Conservation (phyloP, 1,140 invertebrate species). For the Brachionus rotundiformis region DNA sequence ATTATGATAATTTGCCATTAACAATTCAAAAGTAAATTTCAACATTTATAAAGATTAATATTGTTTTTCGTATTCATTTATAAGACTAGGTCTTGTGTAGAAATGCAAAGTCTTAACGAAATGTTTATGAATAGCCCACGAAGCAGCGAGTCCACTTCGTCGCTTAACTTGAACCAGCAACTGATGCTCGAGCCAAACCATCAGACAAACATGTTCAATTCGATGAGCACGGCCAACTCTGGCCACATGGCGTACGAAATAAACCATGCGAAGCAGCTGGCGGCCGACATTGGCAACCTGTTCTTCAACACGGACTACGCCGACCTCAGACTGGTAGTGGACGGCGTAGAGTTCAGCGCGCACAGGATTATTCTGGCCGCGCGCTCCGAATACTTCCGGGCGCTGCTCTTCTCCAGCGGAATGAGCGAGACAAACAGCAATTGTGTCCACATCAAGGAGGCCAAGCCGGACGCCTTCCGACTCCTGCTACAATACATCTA, state of each 20-base stretch:
- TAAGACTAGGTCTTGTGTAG: background rate
- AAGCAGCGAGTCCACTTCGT: background rate
- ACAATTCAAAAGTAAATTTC: constrained; percentile 5
- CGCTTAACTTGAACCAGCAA: background rate
- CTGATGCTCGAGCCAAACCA: background rate
- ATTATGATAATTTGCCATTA: constrained; percentile 27
- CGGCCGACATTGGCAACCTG: constrained; percentile 37
- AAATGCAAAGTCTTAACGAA: constrained; percentile 21
- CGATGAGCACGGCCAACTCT: background rate
- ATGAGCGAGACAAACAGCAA: constrained; percentile 76
- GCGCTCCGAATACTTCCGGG: constrained; percentile 89
- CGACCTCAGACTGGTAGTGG: constrained; percentile 84
- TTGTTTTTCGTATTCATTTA: background rate
- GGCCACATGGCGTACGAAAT: constrained; percentile 9
- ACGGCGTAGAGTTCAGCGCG: constrained; percentile 77
- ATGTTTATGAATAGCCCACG: constrained; percentile 7
- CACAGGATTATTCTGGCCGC: constrained; percentile 89
- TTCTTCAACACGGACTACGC: constrained; percentile 72
- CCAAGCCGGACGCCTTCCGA: constrained; percentile 84
- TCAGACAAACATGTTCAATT: background rate
- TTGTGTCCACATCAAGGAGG: constrained; percentile 81
- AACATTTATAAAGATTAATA: background rate
- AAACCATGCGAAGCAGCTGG: constrained; percentile 21
- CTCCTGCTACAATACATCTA: constrained; percentile 90
- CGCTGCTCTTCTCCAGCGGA: constrained; percentile 82